These are phyloP conservation scores for Oriolus oriolus DNA, from an alignment of 2,113 vertebrate species.

Conservation along the genomic window DNA sequence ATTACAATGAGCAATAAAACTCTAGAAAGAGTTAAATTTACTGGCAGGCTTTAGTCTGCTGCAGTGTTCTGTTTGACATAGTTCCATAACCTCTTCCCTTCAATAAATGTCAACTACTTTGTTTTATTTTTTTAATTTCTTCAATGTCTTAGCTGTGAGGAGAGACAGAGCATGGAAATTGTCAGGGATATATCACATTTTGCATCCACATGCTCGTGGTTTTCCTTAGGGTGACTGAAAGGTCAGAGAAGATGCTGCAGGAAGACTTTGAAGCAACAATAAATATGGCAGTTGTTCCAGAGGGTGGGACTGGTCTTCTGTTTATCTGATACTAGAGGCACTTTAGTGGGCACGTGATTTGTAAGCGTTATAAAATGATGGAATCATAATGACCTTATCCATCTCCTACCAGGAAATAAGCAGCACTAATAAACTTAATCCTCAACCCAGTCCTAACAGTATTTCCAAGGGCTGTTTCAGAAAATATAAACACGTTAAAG, in stretches of 20 bases:
- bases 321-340: not conserved
- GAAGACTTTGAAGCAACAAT: not conserved
- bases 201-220: not conserved
- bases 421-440: not conserved
- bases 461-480: not conserved
- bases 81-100: constrained; percentile 18
- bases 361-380: not conserved
- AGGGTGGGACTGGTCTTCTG: not conserved
- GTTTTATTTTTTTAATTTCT: constrained; percentile 1
- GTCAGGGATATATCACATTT: not conserved
- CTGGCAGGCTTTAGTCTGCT: not conserved
- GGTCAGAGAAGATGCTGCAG: not conserved
- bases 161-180: not conserved
- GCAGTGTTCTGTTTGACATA: not conserved
- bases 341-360: not conserved
- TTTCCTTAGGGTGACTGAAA: constrained; percentile 6
- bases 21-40: constrained; percentile 4
- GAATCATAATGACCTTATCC: not conserved
- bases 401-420: not conserved
- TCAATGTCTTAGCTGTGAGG: constrained; percentile 2
- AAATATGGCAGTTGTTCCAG: not conserved
- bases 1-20: not conserved
- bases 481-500: not conserved
- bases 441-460: not conserved
- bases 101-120: constrained; percentile 20